Percentiles rank a stretch among this genome's conserved stretches.
Evolutionary conservation across 1,140 invertebrate genomes (phyloP).

Genomic region (Cydia splendana): DNA sequence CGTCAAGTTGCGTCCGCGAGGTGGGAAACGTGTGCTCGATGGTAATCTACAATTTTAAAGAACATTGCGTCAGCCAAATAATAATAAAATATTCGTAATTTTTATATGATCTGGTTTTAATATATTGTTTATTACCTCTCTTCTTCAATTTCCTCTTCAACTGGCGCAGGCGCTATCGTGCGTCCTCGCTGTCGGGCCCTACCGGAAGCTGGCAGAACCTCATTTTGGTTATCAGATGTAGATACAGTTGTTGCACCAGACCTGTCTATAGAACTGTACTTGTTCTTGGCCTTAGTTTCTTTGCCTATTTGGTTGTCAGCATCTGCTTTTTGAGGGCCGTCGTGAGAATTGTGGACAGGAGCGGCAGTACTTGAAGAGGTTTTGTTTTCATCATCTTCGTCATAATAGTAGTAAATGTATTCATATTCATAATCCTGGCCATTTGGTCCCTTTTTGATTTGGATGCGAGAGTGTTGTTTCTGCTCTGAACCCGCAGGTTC

Average conservation of each 20-base stretch:
- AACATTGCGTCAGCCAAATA: slow-evolving; percentile 34
- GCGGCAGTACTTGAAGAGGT: slow-evolving; percentile 51
- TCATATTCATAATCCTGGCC: slow-evolving; percentile 95
- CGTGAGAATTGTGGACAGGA: slow-evolving; percentile 78
- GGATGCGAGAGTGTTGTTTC: slow-evolving; percentile 84
- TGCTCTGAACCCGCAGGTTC: slow-evolving; percentile 77
- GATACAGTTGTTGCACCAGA: slow-evolving; percentile 73
- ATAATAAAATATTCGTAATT: not conserved
- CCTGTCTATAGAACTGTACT: slow-evolving; percentile 85
- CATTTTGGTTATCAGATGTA: slow-evolving; percentile 82
- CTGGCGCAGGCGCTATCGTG: slow-evolving; percentile 77
- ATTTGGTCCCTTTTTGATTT: slow-evolving; percentile 94
- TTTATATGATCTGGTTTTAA: slow-evolving; percentile 9
- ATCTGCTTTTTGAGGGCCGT: slow-evolving; percentile 80
- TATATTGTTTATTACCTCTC: slow-evolving; percentile 63
- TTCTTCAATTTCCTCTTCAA: slow-evolving; percentile 79
- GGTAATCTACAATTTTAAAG: slow-evolving; percentile 81
- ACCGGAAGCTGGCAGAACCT: slow-evolving; percentile 82
- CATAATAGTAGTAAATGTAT: slow-evolving; percentile 95
- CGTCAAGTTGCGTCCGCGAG: slow-evolving; percentile 83
- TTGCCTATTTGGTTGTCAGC: slow-evolving; percentile 71
- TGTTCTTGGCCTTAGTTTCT: slow-evolving; percentile 78
- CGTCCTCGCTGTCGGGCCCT: slow-evolving; percentile 80
- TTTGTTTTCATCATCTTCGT: slow-evolving; percentile 86
- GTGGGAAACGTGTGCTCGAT: slow-evolving; percentile 88